Evolutionary conservation across 2,888 invertebrate genomes (phyloP), one percentile per base, ranked within the genome.

Genomic region (Philaethria dido): DNA sequence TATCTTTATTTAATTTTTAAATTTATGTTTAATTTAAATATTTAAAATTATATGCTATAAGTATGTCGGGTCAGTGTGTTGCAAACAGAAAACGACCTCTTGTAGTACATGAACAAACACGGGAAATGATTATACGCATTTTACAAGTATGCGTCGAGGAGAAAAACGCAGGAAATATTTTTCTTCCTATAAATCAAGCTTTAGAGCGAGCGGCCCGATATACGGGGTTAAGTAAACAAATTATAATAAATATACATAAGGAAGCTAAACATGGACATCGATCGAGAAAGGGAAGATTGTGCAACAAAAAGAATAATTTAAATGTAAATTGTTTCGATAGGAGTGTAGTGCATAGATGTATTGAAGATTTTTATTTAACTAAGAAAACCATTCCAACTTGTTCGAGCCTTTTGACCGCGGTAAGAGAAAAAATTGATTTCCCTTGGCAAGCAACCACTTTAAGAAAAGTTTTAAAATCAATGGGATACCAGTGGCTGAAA

Each of bases 401-500:
- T 55, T 50, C 25, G 42, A 67, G 65, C 63, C 66, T 72, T 16
- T 62, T 68, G 11, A 52, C 64, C 44, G 66, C 64, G 22, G 54
- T 72, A 61, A 20, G 62, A 20, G 62, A 68, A 20, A 70, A 70
- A 64, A 62, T 69, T 11, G 65, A 70, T 20, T 71, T 71, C 62
- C 68, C 68, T 44, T 71, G 68, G 66, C 63, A 61, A 57, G 62
- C 64, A 50, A 66, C 64, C 11, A 69, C 64, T 68, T 64, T 72
- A 45, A 65, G 69, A 64, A 69, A 68, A 57, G 59, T 71, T n/a
- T 61, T 70, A 44, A 67, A 72, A 64, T 54, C 50, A 2, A 70
- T 70, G 67, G 69, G 72, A 48, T 72, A 69, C 62, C 67, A 68
- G 62, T 72, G 70, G 67, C 55, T 57, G 8, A 72, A 72, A 65